Percentiles rank a stretch among this genome's conserved stretches.
These are phyloP conservation scores for Sebastes schlegelii DNA, from an alignment of 2,113 vertebrate genomes.

Conservation along the genomic window DNA sequence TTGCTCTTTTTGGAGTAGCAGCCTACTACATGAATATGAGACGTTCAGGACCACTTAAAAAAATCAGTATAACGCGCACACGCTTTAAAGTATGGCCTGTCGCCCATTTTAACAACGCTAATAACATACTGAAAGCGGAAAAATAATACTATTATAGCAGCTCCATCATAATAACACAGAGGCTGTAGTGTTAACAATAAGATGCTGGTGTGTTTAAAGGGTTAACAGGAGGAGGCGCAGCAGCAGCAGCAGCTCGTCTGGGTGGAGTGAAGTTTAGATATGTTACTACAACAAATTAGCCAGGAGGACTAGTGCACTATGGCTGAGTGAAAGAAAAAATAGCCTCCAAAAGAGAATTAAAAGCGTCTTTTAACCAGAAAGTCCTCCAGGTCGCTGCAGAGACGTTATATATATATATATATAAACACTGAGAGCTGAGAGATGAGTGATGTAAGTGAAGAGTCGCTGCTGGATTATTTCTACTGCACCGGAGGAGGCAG, in stretches of 20 bases:
- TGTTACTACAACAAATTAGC: conserved; percentile 73
- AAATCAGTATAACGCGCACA: neutral
- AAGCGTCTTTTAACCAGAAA: neutral
- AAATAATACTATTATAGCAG: neutral
- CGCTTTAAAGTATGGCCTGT: neutral
- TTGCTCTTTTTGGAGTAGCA: neutral
- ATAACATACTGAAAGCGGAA: too few relatives aligned
- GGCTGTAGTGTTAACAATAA: neutral
- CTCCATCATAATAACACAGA: neutral
- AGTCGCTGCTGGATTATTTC: conserved; percentile 84
- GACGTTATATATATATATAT: neutral
- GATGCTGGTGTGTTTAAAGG: conserved; percentile 64
- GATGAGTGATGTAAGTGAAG: conserved; percentile 83
- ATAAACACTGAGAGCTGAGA: conserved; percentile 23
- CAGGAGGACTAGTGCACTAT: conserved; percentile 3
- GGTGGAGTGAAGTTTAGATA: conserved; percentile 82
- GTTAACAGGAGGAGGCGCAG: conserved; percentile 81
- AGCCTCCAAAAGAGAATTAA: neutral
- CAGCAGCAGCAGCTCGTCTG: conserved; percentile 65
- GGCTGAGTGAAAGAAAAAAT: conserved; percentile 17
- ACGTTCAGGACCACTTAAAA: conserved; percentile 1
- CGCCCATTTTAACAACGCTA: neutral
- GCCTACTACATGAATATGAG: neutral
- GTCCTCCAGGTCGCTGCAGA: neutral
- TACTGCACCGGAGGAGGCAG: conserved; percentile 77